Evolutionary conservation across 2,888 invertebrate species (phyloP), one percentile per base, ranked within the genome.

Genomic region (Zygogramma bicolorata): DNA sequence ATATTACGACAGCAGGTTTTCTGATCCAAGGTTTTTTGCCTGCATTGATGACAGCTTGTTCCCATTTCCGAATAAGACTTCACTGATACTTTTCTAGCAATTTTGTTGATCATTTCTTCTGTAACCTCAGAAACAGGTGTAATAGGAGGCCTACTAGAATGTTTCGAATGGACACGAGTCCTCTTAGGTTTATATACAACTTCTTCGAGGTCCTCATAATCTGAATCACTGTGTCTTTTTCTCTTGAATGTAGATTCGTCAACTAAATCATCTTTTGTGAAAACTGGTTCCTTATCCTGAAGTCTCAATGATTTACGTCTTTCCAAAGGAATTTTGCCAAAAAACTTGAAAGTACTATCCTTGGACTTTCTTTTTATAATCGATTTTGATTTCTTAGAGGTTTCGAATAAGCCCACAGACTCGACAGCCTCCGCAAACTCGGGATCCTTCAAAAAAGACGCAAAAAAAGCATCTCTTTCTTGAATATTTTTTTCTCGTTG

Each of bases 11-110:
- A 91, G 42, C 89, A 86, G 0, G 91, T 91, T 80, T 91, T 91
- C 59, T 88, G 88, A 80, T 91, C 91, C 34, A 85, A 71, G 0
- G 91, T 91, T 80, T 91, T 91, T 80, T 91, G 91, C 34, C 91
- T 85, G 80, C 91, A 91, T 75, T 91, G 91, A 79, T 91, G 91
- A 76, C 91, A 91, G 49, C 87, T 86, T 0, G 89, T 88, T 1
- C 91, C 89, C 62, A 78, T 78, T 29, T 62, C 8, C 20, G 77
- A 69, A 65, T 80, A 77, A n/a, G 57, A 27, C 65, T 80, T 81
- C 0, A 53, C 59, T 13, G 66, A 61, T 3, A 71, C 74, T 57
- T 58, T 74, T 53, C 15, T 61, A 20, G 75, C 72, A 42, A 80
- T 74, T 58, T 73, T 76, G 13, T 65, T 46, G 0, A 80, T 69